These are phyloP conservation scores for Ephydatia muelleri DNA, from an alignment of 37 sponge, comb jelly and placozoan genomes.

Conservation along the genomic window DNA sequence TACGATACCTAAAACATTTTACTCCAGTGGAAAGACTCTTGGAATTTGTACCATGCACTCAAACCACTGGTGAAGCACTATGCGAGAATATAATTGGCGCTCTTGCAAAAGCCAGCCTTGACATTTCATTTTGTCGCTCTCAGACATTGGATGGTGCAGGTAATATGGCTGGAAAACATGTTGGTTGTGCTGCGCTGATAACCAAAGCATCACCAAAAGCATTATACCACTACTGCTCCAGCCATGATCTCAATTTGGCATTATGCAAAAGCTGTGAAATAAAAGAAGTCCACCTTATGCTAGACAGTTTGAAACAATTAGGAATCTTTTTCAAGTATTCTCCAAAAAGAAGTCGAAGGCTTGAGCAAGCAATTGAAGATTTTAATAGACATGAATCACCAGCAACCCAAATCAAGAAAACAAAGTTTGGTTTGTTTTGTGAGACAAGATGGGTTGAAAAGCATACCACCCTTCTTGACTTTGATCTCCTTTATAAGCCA, in stretches of 20 bases:
- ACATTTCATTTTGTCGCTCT: neutral
- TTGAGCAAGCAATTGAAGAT: constrained; percentile 11
- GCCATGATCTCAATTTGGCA: constrained; percentile 36
- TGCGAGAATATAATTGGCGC: constrained; percentile 11
- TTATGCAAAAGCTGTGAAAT: constrained; percentile 20
- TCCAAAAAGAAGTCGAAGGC: neutral
- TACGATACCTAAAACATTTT: constrained; percentile 8
- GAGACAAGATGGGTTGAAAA: constrained; percentile 35
- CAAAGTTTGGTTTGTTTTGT: constrained; percentile 13
- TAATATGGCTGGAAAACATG: constrained; percentile 7
- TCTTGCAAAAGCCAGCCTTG: neutral
- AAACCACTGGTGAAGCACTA: constrained; percentile 5
- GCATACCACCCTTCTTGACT: constrained; percentile 16
- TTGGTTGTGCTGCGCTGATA: constrained; percentile 1
- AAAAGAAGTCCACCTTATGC: constrained; percentile 23
- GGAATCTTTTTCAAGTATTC: no score
- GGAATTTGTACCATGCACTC: neutral
- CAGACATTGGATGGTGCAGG: constrained; percentile 19
- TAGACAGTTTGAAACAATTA: constrained; percentile 11
- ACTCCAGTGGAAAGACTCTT: constrained; percentile 6
- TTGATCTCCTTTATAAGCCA: constrained; percentile 2
- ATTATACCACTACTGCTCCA: constrained; percentile 32
- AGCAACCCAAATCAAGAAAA: neutral
- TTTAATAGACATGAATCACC: neutral
- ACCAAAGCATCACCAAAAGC: constrained; percentile 1